Evolutionary conservation across 2,888 invertebrate species (phyloP).

Genomic region (Sphaeridia pumilis): DNA sequence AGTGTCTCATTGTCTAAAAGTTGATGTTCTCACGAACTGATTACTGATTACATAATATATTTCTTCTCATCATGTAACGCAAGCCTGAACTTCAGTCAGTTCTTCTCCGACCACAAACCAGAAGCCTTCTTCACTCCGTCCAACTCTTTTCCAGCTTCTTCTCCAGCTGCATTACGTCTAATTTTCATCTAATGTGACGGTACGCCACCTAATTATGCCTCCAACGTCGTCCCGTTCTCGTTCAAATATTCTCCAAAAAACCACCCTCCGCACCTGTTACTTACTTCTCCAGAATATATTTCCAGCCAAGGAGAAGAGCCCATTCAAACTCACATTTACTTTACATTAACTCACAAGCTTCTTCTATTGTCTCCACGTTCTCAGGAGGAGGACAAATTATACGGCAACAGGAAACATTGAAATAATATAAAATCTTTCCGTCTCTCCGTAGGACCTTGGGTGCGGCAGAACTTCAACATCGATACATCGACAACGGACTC

Average conservation of each 20-base stretch:
- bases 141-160: background rate
- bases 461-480: too few relatives aligned
- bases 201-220: conserved; percentile 1
- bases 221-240: conserved; percentile 1
- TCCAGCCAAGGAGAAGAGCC: too few relatives aligned
- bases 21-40: conserved; percentile 26
- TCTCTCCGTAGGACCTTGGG: too few relatives aligned
- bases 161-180: background rate
- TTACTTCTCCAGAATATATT: background rate
- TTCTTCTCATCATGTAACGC: background rate
- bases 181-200: background rate
- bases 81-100: background rate
- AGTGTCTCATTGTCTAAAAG: conserved; percentile 26
- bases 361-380: too few relatives aligned
- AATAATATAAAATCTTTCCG: too few relatives aligned
- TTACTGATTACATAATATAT: conserved; percentile 11
- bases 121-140: background rate
- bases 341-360: too few relatives aligned
- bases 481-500: too few relatives aligned
- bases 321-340: too few relatives aligned
- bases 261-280: background rate
- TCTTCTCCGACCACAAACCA: too few relatives aligned
- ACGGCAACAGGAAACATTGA: too few relatives aligned
- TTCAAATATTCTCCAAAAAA: too few relatives aligned
- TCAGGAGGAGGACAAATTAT: too few relatives aligned